Evolutionary conservation across 2,888 invertebrate genomes (phyloP).

Genomic region (Acanthoscelides obtectus): DNA sequence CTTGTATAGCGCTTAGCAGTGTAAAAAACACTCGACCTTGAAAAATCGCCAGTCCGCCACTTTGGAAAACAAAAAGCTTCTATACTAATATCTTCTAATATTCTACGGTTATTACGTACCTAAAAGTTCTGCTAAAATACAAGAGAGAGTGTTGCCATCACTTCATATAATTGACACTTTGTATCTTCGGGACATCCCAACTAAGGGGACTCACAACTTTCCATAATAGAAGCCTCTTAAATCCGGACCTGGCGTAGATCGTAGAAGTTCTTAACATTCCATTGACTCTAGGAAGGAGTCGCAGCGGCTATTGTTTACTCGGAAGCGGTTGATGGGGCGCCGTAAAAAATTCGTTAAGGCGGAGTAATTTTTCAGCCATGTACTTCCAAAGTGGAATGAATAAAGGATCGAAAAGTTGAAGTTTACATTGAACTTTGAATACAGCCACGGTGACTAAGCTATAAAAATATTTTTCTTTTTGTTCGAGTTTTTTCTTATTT

Average conservation of each 20-base stretch:
- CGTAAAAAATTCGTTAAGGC: not conserved
- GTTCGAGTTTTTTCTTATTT: not conserved
- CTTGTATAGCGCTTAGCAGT: no score
- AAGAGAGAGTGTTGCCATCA: no score
- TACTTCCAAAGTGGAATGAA: not conserved
- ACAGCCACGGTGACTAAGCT: not conserved
- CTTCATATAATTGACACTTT: no score
- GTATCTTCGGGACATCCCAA: no score
- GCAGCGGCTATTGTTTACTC: not conserved
- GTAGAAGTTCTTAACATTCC: conserved; percentile 2
- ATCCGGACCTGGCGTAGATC: not conserved
- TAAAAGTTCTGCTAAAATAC: no score
- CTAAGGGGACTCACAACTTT: no score
- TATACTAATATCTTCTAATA: no score
- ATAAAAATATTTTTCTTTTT: not conserved
- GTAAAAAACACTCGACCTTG: no score
- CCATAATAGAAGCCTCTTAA: no score
- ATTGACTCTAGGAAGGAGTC: not conserved
- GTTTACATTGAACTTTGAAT: not conserved
- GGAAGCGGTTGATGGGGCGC: not conserved
- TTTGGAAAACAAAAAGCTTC: no score
- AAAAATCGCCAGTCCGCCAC: no score
- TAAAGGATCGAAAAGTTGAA: not conserved
- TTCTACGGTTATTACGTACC: no score
- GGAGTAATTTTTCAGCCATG: not conserved